Evolutionary conservation across 1,140 invertebrate species (phyloP), one percentile per base, ranked within the genome.

Genomic region (Camponotus vicinus): DNA sequence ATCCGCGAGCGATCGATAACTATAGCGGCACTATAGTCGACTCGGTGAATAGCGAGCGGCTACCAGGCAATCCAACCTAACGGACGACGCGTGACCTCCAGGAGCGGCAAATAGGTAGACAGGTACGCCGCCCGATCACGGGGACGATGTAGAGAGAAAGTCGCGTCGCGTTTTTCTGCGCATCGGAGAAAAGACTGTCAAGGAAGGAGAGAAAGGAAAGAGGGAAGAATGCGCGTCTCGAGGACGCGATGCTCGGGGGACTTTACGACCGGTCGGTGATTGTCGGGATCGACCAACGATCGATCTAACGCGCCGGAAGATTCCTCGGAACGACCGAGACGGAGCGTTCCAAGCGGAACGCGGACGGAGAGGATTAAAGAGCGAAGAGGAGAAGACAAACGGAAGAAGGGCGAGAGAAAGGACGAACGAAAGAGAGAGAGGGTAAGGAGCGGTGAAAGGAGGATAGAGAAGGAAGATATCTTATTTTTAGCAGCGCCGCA

Each of bases 401-500:
- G 37, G 37, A 67, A 61, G 49, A 52, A 52, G 49, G 49, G 49
- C 49, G 4, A 70, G 18, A 79, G 67, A 61, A 67, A 73, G 67
- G 45, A 84, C 3, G 63, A 75, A 52, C 66, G 77, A 87, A 64
- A 88, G 75, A 88, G 59, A 89, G 37, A 45, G 7, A 5, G 63
- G 34, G 66, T 64, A 34, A 42, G 45, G 42, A 7, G 7, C 18
- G 9, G n/a, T n/a, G 6, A 73, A 49, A 73, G 15, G 15, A 63
- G 73, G 69, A 71, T 11, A 27, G 77, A 55, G 13, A 79, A 45
- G 85, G 80, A 64, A 75, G 64, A 63, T 32, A 73, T 87, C 85
- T 83, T 93, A 92, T 93, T 93, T 93, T 93, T 92, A 92, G 92
- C 86, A 70, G 42, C 67, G 78, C 76, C 86, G 85, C 88, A 90